Evolutionary conservation across 1,140 invertebrate genomes (phyloP).

Genomic region (Stegodyphus mimosarum): DNA sequence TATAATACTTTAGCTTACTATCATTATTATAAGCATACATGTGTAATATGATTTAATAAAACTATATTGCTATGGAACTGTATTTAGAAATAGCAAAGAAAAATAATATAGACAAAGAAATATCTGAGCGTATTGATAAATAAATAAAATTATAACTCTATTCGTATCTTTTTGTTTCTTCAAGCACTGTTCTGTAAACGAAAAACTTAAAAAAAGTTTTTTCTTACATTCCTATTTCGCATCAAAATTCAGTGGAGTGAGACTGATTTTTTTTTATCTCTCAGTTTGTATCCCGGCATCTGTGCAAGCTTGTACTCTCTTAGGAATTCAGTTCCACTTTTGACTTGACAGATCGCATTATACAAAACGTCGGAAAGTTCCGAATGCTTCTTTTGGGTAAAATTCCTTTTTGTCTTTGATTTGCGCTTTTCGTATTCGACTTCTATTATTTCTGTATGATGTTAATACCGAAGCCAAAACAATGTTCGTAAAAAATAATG

Average conservation of each 20-base stretch:
- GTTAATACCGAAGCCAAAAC: too few relatives aligned
- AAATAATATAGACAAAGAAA: neutral
- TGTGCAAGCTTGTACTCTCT: conserved; percentile 29
- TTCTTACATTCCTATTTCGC: conserved; percentile 23
- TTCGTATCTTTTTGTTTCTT: conserved; percentile 4
- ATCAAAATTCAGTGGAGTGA: conserved; percentile 55
- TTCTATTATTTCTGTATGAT: neutral
- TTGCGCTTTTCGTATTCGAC: neutral
- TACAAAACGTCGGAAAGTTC: conserved; percentile 55
- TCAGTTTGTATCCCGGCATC: conserved; percentile 27
- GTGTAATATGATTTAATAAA: too few relatives aligned
- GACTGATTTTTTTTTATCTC: conserved; percentile 49
- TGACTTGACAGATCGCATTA: conserved; percentile 57
- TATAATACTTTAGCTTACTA: too few relatives aligned
- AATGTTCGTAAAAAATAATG: too few relatives aligned
- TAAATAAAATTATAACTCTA: conserved; percentile 18
- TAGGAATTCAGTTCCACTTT: conserved; percentile 47
- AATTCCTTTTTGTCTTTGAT: conserved; percentile 14
- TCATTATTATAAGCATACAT: too few relatives aligned
- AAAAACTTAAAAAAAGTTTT: conserved; percentile 13
- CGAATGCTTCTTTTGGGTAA: conserved; percentile 51
- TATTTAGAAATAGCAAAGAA: too few relatives aligned
- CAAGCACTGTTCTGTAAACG: conserved; percentile 15
- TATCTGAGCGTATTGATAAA: neutral
- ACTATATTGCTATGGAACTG: too few relatives aligned